phyloP scores from a whole-genome alignment of 2,888 invertebrate genomes.

The Lasioglossum leucozonium region DNA sequence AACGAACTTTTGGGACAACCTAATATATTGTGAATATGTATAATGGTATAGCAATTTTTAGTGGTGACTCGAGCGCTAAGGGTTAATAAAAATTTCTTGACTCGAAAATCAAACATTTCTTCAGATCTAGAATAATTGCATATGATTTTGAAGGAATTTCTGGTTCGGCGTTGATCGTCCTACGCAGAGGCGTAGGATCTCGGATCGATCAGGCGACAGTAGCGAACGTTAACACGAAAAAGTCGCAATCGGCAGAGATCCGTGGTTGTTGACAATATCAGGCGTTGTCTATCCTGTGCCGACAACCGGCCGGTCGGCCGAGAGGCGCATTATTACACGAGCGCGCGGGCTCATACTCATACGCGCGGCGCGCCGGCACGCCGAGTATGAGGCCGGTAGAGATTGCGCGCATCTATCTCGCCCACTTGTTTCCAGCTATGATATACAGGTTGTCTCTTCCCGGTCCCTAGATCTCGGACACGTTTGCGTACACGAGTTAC shows the following conservation, averaged over 20 bases:
- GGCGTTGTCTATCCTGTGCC: slow-evolving; percentile 27
- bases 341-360: background rate
- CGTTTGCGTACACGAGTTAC: background rate
- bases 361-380: slow-evolving; percentile 3
- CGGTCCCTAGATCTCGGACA: slow-evolving; percentile 2
- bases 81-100: no score
- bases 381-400: slow-evolving; percentile 17
- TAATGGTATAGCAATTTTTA: no score
- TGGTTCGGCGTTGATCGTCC: background rate
- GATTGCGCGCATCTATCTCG: slow-evolving; percentile 40
- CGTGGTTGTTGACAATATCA: slow-evolving; percentile 23
- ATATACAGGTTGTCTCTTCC: slow-evolving; percentile 49
- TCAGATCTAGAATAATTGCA: no score
- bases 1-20: no score
- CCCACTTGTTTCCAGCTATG: slow-evolving; percentile 41
- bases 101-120: no score
- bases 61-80: no score
- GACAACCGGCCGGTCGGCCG: slow-evolving; percentile 17
- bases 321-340: slow-evolving; percentile 25
- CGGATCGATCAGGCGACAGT: background rate
- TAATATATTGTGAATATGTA: no score
- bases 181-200: slow-evolving; percentile 3
- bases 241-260: background rate
- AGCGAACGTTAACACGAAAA: background rate
- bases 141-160: no score